Evolutionary conservation across 64 coral and sea anemone species (phyloP).

Genomic region (Montipora cactus): DNA sequence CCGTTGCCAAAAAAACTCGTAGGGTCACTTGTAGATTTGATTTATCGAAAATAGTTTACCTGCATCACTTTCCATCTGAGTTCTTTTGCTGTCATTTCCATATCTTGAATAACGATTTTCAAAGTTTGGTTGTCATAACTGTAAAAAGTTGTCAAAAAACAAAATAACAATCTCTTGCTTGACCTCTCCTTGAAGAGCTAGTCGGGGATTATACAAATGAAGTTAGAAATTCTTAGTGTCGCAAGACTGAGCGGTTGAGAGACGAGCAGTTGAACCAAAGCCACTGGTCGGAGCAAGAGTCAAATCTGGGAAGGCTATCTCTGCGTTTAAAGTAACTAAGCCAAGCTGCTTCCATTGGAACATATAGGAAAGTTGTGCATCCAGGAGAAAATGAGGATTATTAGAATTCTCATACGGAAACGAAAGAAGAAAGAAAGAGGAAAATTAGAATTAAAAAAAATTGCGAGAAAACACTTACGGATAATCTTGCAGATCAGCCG

Average conservation of each 20-base stretch:
- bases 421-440: not conserved
- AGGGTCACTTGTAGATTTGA: too few relatives aligned
- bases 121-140: slow-evolving; percentile 99
- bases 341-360: too few relatives aligned
- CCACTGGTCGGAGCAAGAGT: too few relatives aligned
- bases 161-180: not conserved
- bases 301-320: not conserved
- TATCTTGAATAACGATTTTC: slow-evolving; percentile 97
- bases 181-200: too few relatives aligned
- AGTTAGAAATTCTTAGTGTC: too few relatives aligned
- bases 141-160: not conserved
- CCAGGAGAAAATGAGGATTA: too few relatives aligned
- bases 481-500: slow-evolving; percentile 97
- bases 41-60: slow-evolving; percentile 12
- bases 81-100: slow-evolving; percentile 99
- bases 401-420: too few relatives aligned
- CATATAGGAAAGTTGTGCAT: too few relatives aligned
- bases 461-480: slow-evolving; percentile 69
- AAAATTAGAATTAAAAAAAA: not conserved
- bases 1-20: too few relatives aligned
- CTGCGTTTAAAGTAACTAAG: too few relatives aligned
- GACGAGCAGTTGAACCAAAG: not conserved
- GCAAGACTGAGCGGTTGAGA: not conserved
- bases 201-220: too few relatives aligned
- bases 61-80: slow-evolving; percentile 91